Conservation (phyloP, 2,797 vertebrate species). For the Sarcophilus harrisii region DNA sequence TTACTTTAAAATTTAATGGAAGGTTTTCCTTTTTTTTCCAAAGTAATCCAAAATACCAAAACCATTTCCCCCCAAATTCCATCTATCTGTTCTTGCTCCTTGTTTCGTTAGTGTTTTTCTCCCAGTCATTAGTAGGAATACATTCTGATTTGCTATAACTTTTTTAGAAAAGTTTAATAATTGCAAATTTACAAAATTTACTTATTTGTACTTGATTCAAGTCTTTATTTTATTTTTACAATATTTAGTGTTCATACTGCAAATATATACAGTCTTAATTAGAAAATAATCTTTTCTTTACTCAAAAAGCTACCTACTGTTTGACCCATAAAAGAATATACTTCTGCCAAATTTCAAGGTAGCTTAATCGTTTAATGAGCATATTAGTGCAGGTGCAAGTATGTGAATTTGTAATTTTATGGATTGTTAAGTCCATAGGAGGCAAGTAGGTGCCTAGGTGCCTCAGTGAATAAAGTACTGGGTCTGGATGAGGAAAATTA, state of each 20-base stretch:
- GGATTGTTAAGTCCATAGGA: neutral
- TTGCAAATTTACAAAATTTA: slow-evolving; percentile 50
- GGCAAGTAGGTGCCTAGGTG: neutral
- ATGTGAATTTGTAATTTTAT: neutral
- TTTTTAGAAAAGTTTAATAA: slow-evolving; percentile 59
- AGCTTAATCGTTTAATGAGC: slow-evolving; percentile 61
- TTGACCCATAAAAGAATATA: slow-evolving; percentile 47
- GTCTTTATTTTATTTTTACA: neutral
- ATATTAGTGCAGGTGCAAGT: neutral
- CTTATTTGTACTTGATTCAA: slow-evolving; percentile 66
- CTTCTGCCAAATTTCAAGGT: slow-evolving; percentile 35
- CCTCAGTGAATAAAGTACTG: neutral
- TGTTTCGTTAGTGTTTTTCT: slow-evolving; percentile 47
- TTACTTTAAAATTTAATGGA: slow-evolving; percentile 74
- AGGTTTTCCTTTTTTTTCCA: slow-evolving; percentile 70
- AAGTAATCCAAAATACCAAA: slow-evolving; percentile 77
- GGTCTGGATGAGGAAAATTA: neutral
- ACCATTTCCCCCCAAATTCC: slow-evolving; percentile 71
- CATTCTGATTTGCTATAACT: slow-evolving; percentile 31
- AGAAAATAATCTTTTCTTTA: slow-evolving; percentile 32
- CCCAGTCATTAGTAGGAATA: slow-evolving; percentile 69
- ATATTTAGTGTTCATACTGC: neutral
- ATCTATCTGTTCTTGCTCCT: slow-evolving; percentile 69
- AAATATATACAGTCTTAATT: slow-evolving; percentile 62
- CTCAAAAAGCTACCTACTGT: slow-evolving; percentile 52